Conservation (phyloP, 2,797 vertebrate genomes). For the Pampus argenteus region DNA sequence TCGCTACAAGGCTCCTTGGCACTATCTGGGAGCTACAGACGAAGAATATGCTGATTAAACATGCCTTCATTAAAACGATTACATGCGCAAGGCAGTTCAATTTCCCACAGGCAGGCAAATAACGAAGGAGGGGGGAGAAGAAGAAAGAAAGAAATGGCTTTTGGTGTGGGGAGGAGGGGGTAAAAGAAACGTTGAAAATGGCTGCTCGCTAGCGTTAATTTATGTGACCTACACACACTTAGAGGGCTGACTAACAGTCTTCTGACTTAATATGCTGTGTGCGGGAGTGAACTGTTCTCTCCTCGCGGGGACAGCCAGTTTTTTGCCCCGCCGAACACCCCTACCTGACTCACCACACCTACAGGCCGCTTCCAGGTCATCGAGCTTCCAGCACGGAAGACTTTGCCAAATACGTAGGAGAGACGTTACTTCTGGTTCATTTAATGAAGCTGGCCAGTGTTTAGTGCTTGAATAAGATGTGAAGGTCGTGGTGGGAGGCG, state of each 20-base stretch:
- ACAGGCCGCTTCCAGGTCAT: constrained; percentile 85
- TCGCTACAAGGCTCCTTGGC: constrained; percentile 83
- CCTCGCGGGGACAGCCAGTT: constrained; percentile 73
- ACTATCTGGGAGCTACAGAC: constrained; percentile 80
- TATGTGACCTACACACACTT: constrained; percentile 54
- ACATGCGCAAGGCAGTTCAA: constrained; percentile 71
- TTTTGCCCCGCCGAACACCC: constrained; percentile 64
- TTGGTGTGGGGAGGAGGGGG: constrained; percentile 30
- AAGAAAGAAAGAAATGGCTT: constrained; percentile 20
- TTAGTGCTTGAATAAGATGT: constrained; percentile 61
- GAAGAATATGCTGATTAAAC: constrained; percentile 80
- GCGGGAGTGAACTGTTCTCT: constrained; percentile 64
- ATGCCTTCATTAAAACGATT: constrained; percentile 87
- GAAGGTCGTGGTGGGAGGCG: constrained; percentile 30
- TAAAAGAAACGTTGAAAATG: constrained; percentile 39
- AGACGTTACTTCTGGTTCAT: constrained; percentile 77
- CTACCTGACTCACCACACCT: constrained; percentile 87
- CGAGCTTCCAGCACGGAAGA: constrained; percentile 74
- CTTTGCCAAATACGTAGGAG: constrained; percentile 81
- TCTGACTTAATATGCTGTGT: constrained; percentile 59
- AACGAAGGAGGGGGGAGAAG: constrained; percentile 62
- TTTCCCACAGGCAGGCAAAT: constrained; percentile 80
- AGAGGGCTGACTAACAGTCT: constrained; percentile 66
- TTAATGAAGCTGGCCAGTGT: constrained; percentile 67
- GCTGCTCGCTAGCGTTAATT: constrained; percentile 71